Evolutionary conservation across 2,888 invertebrate species (phyloP).

Genomic region (Branchinecta sandiegonensis): DNA sequence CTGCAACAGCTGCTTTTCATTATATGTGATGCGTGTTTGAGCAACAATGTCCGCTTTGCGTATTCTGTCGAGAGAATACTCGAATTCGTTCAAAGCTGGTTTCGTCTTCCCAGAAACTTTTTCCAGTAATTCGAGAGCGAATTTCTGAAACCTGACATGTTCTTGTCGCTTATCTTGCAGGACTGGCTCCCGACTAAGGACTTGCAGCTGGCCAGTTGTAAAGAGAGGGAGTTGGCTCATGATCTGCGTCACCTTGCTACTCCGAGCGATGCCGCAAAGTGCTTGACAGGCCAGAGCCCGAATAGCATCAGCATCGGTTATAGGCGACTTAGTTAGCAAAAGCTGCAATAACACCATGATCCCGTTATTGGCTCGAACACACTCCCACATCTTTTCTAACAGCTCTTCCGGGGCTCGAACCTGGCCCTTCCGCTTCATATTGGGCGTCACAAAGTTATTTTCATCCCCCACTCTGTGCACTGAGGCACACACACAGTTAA

Average conservation of each 20-base stretch:
- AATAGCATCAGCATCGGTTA: slow-evolving; percentile 91
- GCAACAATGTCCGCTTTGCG: slow-evolving; percentile 88
- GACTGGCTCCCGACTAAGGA: slow-evolving; percentile 88
- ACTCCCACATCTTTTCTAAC: slow-evolving; percentile 85
- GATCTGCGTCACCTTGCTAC: slow-evolving; percentile 73
- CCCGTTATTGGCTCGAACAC: slow-evolving; percentile 82
- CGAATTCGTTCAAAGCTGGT: slow-evolving; percentile 56
- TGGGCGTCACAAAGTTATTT: slow-evolving; percentile 31
- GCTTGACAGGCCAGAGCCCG: slow-evolving; percentile 85
- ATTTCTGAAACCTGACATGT: slow-evolving; percentile 88
- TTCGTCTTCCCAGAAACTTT: slow-evolving; percentile 80
- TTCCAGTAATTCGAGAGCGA: slow-evolving; percentile 76
- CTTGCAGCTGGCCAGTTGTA: slow-evolving; percentile 80
- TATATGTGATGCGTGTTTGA: slow-evolving; percentile 86
- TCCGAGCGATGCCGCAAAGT: slow-evolving; percentile 80
- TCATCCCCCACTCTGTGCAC: slow-evolving; percentile 51
- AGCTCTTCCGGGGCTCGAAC: slow-evolving; percentile 63
- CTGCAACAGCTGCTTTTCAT: slow-evolving; percentile 80
- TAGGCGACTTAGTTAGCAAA: slow-evolving; percentile 80
- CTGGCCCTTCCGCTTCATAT: slow-evolving; percentile 42
- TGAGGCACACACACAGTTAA: slow-evolving; percentile 88
- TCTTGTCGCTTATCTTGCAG: slow-evolving; percentile 89
- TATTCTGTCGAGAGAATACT: slow-evolving; percentile 74
- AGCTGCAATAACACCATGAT: slow-evolving; percentile 83
- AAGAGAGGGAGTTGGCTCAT: slow-evolving; percentile 88